These are phyloP conservation scores for Phthorimaea operculella DNA, from an alignment of 1,140 invertebrate species.

Conservation along the genomic window DNA sequence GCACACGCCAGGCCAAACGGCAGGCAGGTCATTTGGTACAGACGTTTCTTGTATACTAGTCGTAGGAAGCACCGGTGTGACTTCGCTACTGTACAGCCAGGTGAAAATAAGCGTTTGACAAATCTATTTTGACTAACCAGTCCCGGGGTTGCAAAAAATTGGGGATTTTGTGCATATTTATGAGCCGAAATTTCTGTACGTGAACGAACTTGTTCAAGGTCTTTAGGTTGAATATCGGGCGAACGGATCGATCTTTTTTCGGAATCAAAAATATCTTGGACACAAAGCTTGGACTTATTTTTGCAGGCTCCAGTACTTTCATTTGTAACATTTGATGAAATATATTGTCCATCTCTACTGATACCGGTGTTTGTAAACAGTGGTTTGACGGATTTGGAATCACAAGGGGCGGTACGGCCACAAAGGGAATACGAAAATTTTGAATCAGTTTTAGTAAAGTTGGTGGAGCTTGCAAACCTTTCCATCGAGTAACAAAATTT, in stretches of 20 bases:
- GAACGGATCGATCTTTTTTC: constrained; percentile 4
- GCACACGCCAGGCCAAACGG: constrained; percentile 3
- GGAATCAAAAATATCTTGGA: constrained; percentile 12
- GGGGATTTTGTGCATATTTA: constrained; percentile 26
- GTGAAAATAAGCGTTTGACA: constrained; percentile 43
- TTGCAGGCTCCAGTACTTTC: neutral
- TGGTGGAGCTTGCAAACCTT: constrained; percentile 8
- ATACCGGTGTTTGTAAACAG: constrained; percentile 7
- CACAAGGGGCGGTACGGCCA: constrained; percentile 4
- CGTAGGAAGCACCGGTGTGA: constrained; percentile 16
- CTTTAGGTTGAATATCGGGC: constrained; percentile 29
- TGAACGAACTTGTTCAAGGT: constrained; percentile 23
- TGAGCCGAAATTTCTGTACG: constrained; percentile 21
- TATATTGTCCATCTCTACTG: constrained; percentile 12
- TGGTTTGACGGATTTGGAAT: neutral
- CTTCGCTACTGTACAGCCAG: constrained; percentile 15
- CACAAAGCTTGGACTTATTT: constrained; percentile 12
- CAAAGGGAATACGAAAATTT: constrained; percentile 1
- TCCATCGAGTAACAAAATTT: neutral
- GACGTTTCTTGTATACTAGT: constrained; percentile 5
- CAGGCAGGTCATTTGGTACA: constrained; percentile 4
- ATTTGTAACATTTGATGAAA: neutral
- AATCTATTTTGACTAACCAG: constrained; percentile 2
- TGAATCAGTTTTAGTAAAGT: constrained; percentile 6
- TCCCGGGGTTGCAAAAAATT: constrained; percentile 24